Evolutionary conservation across 1,140 invertebrate genomes (phyloP).

Genomic region (Condylostylus longicornis): DNA sequence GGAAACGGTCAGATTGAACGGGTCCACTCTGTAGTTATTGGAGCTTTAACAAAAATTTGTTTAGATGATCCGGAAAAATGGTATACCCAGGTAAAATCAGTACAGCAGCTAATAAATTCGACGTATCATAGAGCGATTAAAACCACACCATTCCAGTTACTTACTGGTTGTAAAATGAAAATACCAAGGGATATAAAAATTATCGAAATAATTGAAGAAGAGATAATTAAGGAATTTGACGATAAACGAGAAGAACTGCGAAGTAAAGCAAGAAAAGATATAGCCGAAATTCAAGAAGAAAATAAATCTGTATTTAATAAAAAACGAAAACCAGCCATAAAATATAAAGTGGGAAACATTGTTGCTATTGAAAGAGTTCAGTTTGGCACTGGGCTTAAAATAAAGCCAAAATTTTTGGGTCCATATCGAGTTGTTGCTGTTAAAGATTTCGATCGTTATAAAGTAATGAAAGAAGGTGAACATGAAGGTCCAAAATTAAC

Average conservation of each 20-base stretch:
- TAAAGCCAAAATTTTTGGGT: constrained; percentile 16
- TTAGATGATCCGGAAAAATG: constrained; percentile 4
- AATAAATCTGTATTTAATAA: too few relatives aligned
- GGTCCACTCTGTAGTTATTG: neutral
- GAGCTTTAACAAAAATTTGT: neutral
- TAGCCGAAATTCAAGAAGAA: too few relatives aligned
- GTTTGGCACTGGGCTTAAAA: constrained; percentile 16
- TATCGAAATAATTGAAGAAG: neutral
- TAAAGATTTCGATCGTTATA: neutral
- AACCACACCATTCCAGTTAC: constrained; percentile 5
- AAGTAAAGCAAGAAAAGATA: constrained; percentile 7
- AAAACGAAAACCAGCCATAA: constrained; percentile 7
- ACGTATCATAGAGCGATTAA: constrained; percentile 1
- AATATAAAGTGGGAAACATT: constrained; percentile 12
- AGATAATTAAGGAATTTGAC: neutral
- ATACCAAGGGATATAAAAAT: constrained; percentile 1
- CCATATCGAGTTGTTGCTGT: constrained; percentile 13
- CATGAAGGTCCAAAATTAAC: constrained; percentile 16
- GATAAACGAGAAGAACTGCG: too few relatives aligned
- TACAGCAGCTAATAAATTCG: constrained; percentile 7
- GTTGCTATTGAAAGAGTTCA: constrained; percentile 21
- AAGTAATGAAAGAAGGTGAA: neutral
- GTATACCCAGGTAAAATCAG: constrained; percentile 3
- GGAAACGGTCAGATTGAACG: constrained; percentile 23
- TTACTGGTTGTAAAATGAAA: constrained; percentile 3